These are phyloP conservation scores for Lepidonotus clava DNA, from an alignment of 2,888 invertebrate species.

Conservation along the genomic window DNA sequence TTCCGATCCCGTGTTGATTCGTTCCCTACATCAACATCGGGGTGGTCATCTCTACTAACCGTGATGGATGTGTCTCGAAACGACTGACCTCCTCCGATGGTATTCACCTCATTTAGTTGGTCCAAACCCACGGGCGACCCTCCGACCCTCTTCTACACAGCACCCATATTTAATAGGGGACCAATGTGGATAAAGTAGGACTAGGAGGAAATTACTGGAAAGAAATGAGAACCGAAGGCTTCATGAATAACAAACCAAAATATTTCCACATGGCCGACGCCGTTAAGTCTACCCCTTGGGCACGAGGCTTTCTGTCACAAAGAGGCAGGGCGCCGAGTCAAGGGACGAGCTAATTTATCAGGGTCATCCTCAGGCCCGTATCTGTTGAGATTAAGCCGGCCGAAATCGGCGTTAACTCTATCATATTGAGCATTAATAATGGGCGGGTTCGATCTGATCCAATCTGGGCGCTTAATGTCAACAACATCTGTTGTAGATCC, in stretches of 20 bases:
- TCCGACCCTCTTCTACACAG: background rate
- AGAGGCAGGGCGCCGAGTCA: too few relatives aligned
- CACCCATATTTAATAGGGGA: background rate
- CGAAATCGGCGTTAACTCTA: background rate
- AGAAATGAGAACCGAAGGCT: background rate
- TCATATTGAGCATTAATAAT: constrained; percentile 43
- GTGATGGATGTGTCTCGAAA: constrained; percentile 37
- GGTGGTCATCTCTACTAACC: constrained; percentile 43
- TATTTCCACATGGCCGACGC: too few relatives aligned
- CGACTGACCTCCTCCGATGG: constrained; percentile 12
- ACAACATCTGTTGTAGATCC: constrained; percentile 47
- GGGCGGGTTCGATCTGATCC: background rate
- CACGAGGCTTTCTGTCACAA: too few relatives aligned
- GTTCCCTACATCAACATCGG: constrained; percentile 24
- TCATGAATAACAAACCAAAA: background rate
- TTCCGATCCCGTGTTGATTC: constrained; percentile 35
- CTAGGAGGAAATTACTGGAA: background rate
- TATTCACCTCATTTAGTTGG: constrained; percentile 29
- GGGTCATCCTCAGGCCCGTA: background rate
- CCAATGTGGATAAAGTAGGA: background rate
- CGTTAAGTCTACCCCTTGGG: too few relatives aligned
- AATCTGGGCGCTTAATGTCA: constrained; percentile 39
- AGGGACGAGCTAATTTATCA: background rate
- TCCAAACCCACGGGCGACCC: background rate
- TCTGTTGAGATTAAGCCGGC: background rate